Base-by-base conservation (phyloP, 2,888 invertebrate genomes). In the Dugesia japonica region DNA sequence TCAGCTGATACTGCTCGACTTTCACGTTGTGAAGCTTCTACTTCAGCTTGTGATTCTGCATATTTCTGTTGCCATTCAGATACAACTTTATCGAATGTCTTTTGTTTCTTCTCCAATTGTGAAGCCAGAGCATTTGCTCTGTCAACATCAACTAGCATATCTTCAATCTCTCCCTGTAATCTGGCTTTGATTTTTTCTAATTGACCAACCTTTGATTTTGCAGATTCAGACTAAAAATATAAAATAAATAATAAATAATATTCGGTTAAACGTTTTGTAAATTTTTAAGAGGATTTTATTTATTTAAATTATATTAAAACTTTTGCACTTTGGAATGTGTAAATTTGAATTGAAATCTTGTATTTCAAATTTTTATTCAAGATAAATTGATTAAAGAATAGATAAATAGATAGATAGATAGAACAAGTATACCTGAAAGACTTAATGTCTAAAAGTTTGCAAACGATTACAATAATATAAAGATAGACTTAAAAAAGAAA, bases 1-100 rank as follows among this genome's bases (percentile, higher is more conserved):
- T 98, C 98, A 81, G 98, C 97, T 86, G 94, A 94, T 88, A 94
- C 94, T 89, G 94, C 94, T 86, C 98, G 91, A 89, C 94, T 93
- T 87, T 98, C 98, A 88, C 95, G 94, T 87, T 97, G 97, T 86
- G 94, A 92, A 83, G 94, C 94, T 84, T 98, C 98, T 80, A 98
- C 89, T 87, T 98, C 98, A 9, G 27, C 4, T 33, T 78, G 78
- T 15, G 78, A 26, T 27, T 78, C 78, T 17, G 31, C 38, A 71
- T 71, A 77, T 89, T 97, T 98, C 88, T 94, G 91, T 87, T 97
- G 95, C 98, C 98, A 99, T 90, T 98, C 98, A 82, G 92, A 91
- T 86, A 98, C 92, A 88, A 95, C 94, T 88, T 97, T 95, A 89
- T 98, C 98, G 89, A 99, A 98, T 81, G 92, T 93, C 88, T 95